phyloP scores from a whole-genome alignment of 35 echinoderm and acorn worm genomes.

The Apostichopus californicus region DNA sequence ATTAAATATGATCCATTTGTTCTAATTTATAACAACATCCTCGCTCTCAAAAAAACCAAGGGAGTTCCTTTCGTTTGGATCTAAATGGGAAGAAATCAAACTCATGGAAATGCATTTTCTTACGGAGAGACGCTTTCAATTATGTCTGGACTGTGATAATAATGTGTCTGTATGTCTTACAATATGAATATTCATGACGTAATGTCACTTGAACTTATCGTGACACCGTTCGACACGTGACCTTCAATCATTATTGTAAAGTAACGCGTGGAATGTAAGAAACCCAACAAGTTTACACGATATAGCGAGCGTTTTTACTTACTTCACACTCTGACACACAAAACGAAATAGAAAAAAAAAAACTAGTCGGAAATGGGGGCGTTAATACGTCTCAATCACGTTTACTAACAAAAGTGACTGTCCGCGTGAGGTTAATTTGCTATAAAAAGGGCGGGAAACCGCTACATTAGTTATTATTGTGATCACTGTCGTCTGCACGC shows the following conservation, averaged over 20 bases:
- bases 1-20: too few relatives aligned
- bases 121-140: too few relatives aligned
- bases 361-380: background rate
- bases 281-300: background rate
- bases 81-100: too few relatives aligned
- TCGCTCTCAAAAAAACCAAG: too few relatives aligned
- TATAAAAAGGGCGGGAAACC: slow-evolving; percentile 41
- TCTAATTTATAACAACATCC: too few relatives aligned
- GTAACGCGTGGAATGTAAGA: background rate
- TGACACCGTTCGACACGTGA: background rate
- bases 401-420: background rate
- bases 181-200: too few relatives aligned
- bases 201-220: too few relatives aligned
- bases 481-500: slow-evolving; percentile 16
- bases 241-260: background rate
- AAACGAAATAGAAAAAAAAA: too few relatives aligned
- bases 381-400: background rate
- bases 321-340: background rate
- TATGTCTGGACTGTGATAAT: too few relatives aligned
- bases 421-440: slow-evolving; percentile 38
- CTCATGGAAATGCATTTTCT: too few relatives aligned
- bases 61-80: too few relatives aligned
- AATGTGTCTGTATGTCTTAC: too few relatives aligned
- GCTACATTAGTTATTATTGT: background rate
- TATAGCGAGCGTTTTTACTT: background rate